Percentiles rank a stretch among this genome's conserved stretches.
phyloP scores from a whole-genome alignment of 2,113 vertebrate genomes.

The Hemichromis elongatus region DNA sequence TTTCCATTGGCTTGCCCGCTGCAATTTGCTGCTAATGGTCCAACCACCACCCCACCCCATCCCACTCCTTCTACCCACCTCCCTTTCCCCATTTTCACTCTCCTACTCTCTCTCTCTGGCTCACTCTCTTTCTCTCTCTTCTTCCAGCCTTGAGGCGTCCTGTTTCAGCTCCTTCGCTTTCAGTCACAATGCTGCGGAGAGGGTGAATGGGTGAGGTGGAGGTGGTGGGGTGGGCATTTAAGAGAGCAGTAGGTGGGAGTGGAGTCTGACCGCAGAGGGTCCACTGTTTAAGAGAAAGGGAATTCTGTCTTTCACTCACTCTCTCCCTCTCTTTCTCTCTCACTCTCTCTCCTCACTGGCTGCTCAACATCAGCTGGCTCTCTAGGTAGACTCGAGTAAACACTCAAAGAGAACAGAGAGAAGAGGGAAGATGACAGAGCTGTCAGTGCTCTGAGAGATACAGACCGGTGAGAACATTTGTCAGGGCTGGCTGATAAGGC shows the following conservation, averaged over 20 bases:
- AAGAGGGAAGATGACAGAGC: constrained; percentile 66
- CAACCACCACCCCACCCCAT: constrained; percentile 3
- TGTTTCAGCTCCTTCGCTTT: constrained; percentile 75
- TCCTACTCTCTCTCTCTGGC: constrained; percentile 28
- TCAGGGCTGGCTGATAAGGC: constrained; percentile 26
- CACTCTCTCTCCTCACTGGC: constrained; percentile 42
- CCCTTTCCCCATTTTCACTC: constrained; percentile 13
- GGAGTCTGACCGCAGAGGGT: constrained; percentile 77
- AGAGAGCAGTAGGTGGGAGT: constrained; percentile 72
- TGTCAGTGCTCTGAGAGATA: constrained; percentile 66
- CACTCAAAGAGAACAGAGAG: constrained; percentile 48
- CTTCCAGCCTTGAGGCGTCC: constrained; percentile 73
- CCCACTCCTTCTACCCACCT: not conserved
- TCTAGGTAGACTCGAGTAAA: constrained; percentile 58
- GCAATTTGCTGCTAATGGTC: constrained; percentile 70
- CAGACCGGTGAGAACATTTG: constrained; percentile 38
- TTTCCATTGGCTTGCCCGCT: constrained; percentile 60
- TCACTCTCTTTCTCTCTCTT: constrained; percentile 18
- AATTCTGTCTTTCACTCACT: constrained; percentile 63
- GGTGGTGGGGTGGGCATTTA: constrained; percentile 49
- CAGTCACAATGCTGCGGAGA: constrained; percentile 68
- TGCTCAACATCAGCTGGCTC: constrained; percentile 57
- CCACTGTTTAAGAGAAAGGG: constrained; percentile 76
- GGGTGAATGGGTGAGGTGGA: constrained; percentile 56
- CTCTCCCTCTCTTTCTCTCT: constrained; percentile 13